Percentiles rank a stretch among this genome's conserved stretches.
phyloP scores from a whole-genome alignment of 2,113 vertebrate genomes.

The Tragelaphus imberbis region DNA sequence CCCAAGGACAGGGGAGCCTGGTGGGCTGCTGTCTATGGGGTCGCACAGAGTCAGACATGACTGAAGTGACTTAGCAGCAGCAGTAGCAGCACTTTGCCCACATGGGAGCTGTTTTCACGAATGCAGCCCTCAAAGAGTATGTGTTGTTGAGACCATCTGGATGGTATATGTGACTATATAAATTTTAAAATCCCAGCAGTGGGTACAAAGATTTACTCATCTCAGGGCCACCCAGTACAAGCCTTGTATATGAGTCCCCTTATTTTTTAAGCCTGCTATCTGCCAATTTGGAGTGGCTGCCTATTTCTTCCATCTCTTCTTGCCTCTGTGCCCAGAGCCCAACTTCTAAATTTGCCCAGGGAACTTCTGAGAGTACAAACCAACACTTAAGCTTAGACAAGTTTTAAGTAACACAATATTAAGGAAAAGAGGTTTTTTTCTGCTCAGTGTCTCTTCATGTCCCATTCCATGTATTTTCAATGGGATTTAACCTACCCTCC shows the following conservation, averaged over 20 bases:
- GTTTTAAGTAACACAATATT: background rate
- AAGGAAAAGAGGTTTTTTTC: background rate
- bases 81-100: background rate
- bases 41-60: no score
- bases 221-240: background rate
- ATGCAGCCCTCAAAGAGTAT: background rate
- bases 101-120: background rate
- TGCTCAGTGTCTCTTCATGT: background rate
- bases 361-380: background rate
- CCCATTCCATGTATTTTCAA: background rate
- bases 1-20: no score
- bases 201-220: background rate
- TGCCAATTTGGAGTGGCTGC: background rate
- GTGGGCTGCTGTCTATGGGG: no score
- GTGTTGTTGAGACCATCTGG: background rate
- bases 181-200: background rate
- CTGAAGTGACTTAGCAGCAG: no score
- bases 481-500: background rate
- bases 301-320: background rate
- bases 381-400: background rate
- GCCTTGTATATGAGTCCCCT: background rate
- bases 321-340: background rate
- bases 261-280: background rate
- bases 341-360: background rate
- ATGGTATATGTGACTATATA: background rate